phyloP scores from a whole-genome alignment of 2,888 invertebrate species.

The Eupithecia subumbrata region DNA sequence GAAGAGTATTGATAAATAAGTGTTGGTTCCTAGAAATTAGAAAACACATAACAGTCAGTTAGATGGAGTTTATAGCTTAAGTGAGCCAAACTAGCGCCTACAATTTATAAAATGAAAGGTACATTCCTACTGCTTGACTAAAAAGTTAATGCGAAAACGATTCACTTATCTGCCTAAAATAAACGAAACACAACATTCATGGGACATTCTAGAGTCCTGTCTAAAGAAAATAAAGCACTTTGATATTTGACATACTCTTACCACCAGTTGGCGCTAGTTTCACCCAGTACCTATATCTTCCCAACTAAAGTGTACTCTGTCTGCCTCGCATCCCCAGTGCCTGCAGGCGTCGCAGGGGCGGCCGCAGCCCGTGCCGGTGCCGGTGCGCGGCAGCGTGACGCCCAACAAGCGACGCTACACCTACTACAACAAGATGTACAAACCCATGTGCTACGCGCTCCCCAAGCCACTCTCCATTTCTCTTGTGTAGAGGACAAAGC shows the following conservation, averaged over 20 bases:
- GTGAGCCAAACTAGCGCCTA: neutral
- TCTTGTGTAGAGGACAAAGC: constrained; percentile 56
- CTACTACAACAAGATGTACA: constrained; percentile 79
- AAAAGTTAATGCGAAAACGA: no score
- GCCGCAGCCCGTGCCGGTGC: constrained; percentile 52
- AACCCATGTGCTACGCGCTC: constrained; percentile 71
- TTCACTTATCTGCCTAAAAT: no score
- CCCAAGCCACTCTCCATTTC: constrained; percentile 71
- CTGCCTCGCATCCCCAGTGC: constrained; percentile 49
- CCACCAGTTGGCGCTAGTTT: neutral
- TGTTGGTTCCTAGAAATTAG: no score
- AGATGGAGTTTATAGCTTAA: no score
- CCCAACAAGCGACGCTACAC: constrained; percentile 77
- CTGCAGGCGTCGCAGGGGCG: constrained; percentile 44
- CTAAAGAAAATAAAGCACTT: no score
- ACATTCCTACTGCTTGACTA: no score
- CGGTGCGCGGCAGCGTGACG: constrained; percentile 68
- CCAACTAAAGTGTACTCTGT: neutral
- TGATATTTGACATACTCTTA: neutral
- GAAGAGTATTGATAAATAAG: neutral
- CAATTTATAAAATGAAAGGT: neutral
- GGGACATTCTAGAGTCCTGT: no score
- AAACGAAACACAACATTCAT: neutral
- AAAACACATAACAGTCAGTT: no score
- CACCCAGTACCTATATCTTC: neutral